A percentile compares a stretch with the other conserved stretches of the same genome.
These are phyloP conservation scores for Onychomys torridus DNA, from an alignment of 2,797 vertebrate genomes.

Conservation along the genomic window DNA sequence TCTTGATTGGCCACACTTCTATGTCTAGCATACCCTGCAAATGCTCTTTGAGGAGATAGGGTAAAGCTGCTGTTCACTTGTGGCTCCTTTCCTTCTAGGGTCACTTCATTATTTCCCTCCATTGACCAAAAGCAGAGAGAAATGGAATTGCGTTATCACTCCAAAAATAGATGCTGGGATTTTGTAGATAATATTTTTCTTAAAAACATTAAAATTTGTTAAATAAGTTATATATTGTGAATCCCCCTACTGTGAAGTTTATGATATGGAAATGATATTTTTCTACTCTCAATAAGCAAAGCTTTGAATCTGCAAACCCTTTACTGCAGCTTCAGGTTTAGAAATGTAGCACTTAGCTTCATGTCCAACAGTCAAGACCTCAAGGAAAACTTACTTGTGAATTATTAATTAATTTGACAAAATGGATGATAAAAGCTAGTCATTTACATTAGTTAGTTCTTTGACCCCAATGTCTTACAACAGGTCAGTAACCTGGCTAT, in stretches of 20 bases:
- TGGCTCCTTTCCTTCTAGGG: neutral
- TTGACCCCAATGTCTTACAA: constrained; percentile 65
- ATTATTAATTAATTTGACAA: constrained; percentile 71
- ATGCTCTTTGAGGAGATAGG: neutral
- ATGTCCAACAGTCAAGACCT: neutral
- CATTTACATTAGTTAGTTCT: constrained; percentile 81
- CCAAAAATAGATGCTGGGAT: constrained; percentile 70
- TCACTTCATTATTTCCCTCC: neutral
- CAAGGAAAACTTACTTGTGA: constrained; percentile 59
- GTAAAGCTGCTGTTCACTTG: neutral
- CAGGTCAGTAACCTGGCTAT: constrained; percentile 81
- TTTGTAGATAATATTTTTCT: constrained; percentile 80
- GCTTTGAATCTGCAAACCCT: constrained; percentile 50
- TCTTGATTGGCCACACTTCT: neutral
- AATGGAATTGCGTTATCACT: neutral
- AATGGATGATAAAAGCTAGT: constrained; percentile 79
- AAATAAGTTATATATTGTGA: constrained; percentile 49
- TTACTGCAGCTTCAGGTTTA: constrained; percentile 20
- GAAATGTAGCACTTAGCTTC: constrained; percentile 23
- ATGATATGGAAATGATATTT: constrained; percentile 69
- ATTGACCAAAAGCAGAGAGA: neutral
- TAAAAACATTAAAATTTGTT: constrained; percentile 61
- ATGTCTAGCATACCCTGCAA: neutral
- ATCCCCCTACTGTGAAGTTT: constrained; percentile 65
- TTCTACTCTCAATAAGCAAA: constrained; percentile 66